A percentile compares a stretch with the other conserved stretches of the same genome.
These are phyloP conservation scores for Ptychadena robeensis DNA, from an alignment of 2,797 vertebrate species.

Conservation along the genomic window DNA sequence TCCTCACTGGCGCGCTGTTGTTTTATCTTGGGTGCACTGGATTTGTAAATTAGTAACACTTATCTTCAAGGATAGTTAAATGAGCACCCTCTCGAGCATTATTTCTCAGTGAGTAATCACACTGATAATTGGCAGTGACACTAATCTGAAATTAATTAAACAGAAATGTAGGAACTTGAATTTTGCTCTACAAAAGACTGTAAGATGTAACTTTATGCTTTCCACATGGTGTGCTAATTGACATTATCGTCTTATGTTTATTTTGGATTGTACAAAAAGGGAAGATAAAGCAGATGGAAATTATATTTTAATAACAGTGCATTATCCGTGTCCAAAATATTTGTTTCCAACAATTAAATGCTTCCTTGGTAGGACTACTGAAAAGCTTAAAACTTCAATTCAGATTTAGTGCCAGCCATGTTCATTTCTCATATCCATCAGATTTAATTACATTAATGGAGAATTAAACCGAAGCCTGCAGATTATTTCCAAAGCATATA, in stretches of 20 bases:
- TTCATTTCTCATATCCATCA: slow-evolving; percentile 59
- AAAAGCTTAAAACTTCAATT: slow-evolving; percentile 50
- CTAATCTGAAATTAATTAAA: slow-evolving; percentile 76
- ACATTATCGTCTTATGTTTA: slow-evolving; percentile 54
- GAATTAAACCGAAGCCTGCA: slow-evolving; percentile 56
- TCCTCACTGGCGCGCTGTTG: slow-evolving; percentile 65
- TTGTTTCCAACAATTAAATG: slow-evolving; percentile 58
- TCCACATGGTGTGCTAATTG: slow-evolving; percentile 58
- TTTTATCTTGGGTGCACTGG: slow-evolving; percentile 64
- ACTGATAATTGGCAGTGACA: slow-evolving; percentile 74
- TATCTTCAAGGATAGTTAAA: slow-evolving; percentile 71
- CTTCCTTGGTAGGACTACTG: slow-evolving; percentile 58
- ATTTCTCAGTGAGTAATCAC: slow-evolving; percentile 68
- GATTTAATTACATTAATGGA: slow-evolving; percentile 61
- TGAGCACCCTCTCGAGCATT: slow-evolving; percentile 71
- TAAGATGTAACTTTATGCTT: slow-evolving; percentile 61
- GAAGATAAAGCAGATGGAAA: slow-evolving; percentile 60
- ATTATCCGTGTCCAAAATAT: slow-evolving; percentile 61
- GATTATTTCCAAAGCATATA: slow-evolving; percentile 51
- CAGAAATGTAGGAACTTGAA: slow-evolving; percentile 63
- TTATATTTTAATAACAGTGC: slow-evolving; percentile 63
- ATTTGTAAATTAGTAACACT: slow-evolving; percentile 72
- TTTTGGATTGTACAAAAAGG: slow-evolving; percentile 63
- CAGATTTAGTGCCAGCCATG: slow-evolving; percentile 54
- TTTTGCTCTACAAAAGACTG: slow-evolving; percentile 60